These are phyloP conservation scores for Amphilophus citrinellus DNA, from an alignment of 2,113 vertebrate genomes.

Conservation along the genomic window DNA sequence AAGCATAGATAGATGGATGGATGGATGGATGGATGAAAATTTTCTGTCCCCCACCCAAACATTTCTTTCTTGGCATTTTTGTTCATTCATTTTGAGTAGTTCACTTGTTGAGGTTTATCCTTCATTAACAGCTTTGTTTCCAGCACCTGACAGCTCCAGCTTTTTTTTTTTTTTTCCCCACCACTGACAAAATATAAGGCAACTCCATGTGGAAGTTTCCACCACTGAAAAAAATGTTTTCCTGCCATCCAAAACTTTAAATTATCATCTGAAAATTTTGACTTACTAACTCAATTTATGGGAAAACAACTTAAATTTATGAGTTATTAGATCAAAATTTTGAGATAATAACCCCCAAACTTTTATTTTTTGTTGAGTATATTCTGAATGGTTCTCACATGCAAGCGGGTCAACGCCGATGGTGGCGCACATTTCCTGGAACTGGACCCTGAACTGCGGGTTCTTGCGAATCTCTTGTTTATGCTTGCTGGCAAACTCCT, in stretches of 20 bases:
- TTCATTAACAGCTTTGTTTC: background rate
- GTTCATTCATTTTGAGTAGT: background rate
- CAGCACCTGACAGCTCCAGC: background rate
- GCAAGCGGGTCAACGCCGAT: conserved; percentile 96
- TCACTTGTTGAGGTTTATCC: background rate
- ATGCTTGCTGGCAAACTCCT: conserved; percentile 98
- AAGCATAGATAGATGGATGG: background rate
- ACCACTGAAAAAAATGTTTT: too few relatives aligned
- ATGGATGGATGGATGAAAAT: background rate
- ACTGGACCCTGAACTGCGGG: conserved; percentile 93
- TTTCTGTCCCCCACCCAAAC: background rate
- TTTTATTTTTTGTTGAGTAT: background rate
- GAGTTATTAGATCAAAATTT: fast-evolving
- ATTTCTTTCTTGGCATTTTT: background rate
- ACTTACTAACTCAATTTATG: background rate
- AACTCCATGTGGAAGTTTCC: too few relatives aligned
- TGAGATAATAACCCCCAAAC: fast-evolving
- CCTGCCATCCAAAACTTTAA: too few relatives aligned
- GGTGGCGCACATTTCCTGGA: conserved; percentile 98
- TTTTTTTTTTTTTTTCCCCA: background rate
- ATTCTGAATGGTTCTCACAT: conserved; percentile 82
- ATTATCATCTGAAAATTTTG: fast-evolving
- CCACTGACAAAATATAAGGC: too few relatives aligned
- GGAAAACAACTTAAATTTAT: background rate
- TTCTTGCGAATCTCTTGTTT: conserved; percentile 96